These are phyloP conservation scores for Petrophora chlorosata DNA, from an alignment of 2,888 invertebrate species.

Conservation along the genomic window DNA sequence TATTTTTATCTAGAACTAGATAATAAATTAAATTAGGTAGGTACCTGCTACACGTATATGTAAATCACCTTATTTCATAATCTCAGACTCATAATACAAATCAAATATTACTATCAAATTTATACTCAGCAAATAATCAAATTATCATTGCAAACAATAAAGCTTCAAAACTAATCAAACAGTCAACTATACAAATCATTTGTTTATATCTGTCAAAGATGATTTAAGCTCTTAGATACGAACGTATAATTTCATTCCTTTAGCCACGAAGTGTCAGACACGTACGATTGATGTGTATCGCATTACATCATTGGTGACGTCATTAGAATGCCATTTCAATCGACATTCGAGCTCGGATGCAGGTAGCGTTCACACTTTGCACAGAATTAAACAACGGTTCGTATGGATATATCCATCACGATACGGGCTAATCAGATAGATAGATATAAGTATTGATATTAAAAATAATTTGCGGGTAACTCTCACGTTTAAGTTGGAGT, in stretches of 20 bases:
- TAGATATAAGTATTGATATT: too few species aligned
- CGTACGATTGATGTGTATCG: slow-evolving; percentile 44
- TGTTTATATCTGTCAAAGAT: slow-evolving; percentile 28
- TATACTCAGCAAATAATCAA: too few species aligned
- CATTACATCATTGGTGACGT: slow-evolving; percentile 78
- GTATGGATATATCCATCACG: too few species aligned
- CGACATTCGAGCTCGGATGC: slow-evolving; percentile 56
- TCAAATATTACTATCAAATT: too few species aligned
- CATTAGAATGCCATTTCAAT: slow-evolving; percentile 60
- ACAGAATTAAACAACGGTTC: background rate
- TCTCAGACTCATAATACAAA: too few species aligned
- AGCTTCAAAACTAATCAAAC: slow-evolving; percentile 8
- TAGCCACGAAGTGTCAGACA: slow-evolving; percentile 33
- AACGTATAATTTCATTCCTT: slow-evolving; percentile 34
- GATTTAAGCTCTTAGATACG: slow-evolving; percentile 27
- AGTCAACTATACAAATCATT: slow-evolving; percentile 17
- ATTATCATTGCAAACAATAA: background rate
- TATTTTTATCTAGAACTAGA: too few species aligned
- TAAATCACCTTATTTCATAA: too few species aligned
- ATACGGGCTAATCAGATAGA: too few species aligned
- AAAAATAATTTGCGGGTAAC: too few species aligned
- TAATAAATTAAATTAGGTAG: too few species aligned
- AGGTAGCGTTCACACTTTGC: slow-evolving; percentile 30
- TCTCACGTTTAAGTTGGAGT: too few species aligned
- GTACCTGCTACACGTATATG: too few species aligned